Percentiles rank a stretch among this genome's conserved stretches.
These are phyloP conservation scores for Amphimedon queenslandica DNA, from an alignment of 37 sponge, comb jelly and placozoan species.

Conservation along the genomic window DNA sequence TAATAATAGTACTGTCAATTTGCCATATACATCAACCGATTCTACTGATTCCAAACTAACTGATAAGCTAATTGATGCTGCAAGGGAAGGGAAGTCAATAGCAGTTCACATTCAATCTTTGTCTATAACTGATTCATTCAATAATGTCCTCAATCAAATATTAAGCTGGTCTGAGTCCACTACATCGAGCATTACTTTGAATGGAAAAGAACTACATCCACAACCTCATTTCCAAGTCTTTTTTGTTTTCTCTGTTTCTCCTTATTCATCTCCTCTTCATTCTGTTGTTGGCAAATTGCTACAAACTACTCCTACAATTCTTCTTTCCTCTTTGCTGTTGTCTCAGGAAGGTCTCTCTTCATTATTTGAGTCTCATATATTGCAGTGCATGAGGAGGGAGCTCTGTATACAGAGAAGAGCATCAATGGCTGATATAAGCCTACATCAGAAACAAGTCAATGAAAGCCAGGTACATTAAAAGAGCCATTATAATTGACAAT, in stretches of 20 bases:
- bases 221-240: not conserved
- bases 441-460: constrained; percentile 44
- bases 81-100: not conserved
- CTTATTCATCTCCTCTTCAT: not conserved
- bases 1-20: not conserved
- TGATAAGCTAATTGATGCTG: not conserved
- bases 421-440: constrained; percentile 39
- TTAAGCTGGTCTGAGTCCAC: not conserved
- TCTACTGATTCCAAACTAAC: too few relatives aligned
- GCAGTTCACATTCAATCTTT: not conserved
- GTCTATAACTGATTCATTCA: not conserved
- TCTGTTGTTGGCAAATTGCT: not conserved
- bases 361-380: constrained; percentile 25
- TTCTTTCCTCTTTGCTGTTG: not conserved
- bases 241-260: not conserved
- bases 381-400: constrained; percentile 28
- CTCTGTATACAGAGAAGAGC: constrained; percentile 26
- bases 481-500: not conserved
- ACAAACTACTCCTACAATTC: not conserved
- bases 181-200: not conserved
- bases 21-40: not conserved
- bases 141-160: not conserved
- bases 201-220: not conserved
- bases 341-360: constrained; percentile 27
- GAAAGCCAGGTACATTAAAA: constrained; percentile 8